A percentile compares a stretch with the other conserved stretches of the same genome.
These are phyloP conservation scores for Notarius quadriscutis DNA, from an alignment of 2,113 vertebrate species.

Conservation along the genomic window DNA sequence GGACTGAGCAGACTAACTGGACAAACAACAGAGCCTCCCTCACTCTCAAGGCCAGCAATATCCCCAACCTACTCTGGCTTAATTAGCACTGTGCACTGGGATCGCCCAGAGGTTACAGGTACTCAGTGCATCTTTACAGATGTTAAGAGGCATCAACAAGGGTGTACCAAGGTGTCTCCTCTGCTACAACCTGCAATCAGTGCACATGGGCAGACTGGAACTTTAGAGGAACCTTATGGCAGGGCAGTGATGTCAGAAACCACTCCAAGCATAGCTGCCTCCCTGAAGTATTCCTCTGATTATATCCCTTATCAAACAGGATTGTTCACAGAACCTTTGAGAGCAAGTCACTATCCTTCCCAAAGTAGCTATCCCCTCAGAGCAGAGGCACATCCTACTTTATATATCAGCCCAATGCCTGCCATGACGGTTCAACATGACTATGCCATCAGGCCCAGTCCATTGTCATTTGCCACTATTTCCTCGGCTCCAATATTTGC, in stretches of 20 bases:
- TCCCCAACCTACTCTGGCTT: neutral
- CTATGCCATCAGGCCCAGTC: slow-evolving; percentile 27
- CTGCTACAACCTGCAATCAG: neutral
- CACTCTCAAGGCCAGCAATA: slow-evolving; percentile 1
- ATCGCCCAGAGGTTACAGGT: neutral
- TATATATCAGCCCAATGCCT: slow-evolving; percentile 22
- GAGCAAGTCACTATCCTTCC: slow-evolving; percentile 1
- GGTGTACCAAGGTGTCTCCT: slow-evolving; percentile 2
- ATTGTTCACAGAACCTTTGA: slow-evolving; percentile 22
- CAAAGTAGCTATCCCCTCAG: slow-evolving; percentile 15
- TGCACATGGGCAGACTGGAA: neutral
- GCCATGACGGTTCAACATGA: slow-evolving; percentile 41
- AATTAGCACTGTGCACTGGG: slow-evolving; percentile 25
- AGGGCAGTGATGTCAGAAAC: slow-evolving; percentile 23
- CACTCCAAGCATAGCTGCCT: slow-evolving; percentile 11
- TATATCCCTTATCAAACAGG: slow-evolving; percentile 33
- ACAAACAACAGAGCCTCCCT: slow-evolving; percentile 30
- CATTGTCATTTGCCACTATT: slow-evolving; percentile 24
- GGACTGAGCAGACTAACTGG: slow-evolving; percentile 17
- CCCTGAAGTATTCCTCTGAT: neutral
- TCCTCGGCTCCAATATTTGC: slow-evolving; percentile 17
- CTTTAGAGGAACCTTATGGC: slow-evolving; percentile 12
- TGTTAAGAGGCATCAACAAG: neutral
- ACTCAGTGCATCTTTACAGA: neutral
- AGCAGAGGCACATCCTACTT: slow-evolving; percentile 26